Evolutionary conservation across 2,113 vertebrate species (phyloP).

Genomic region (Azemiops feae): DNA sequence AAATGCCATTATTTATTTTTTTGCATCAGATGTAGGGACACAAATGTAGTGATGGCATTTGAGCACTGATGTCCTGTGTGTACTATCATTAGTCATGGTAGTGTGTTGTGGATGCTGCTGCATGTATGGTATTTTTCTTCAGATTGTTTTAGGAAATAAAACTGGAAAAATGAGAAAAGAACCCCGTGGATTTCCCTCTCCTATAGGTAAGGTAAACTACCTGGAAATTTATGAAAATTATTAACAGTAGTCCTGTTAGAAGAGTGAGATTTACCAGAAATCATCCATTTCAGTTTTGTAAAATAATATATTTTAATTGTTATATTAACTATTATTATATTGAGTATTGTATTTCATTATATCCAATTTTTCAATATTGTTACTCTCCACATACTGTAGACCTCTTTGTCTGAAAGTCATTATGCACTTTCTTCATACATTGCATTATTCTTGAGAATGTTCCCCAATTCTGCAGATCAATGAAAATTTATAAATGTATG

Average conservation of each 20-base stretch:
- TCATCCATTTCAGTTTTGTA: background rate
- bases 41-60: background rate
- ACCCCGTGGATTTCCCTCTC: background rate
- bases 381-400: background rate
- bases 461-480: background rate
- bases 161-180: background rate
- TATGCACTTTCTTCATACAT: background rate
- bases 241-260: background rate
- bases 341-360: background rate
- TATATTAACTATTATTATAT: background rate
- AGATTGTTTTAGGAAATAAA: background rate
- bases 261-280: background rate
- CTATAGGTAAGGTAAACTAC: background rate
- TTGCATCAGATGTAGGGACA: background rate
- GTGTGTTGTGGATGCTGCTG: background rate
- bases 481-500: background rate
- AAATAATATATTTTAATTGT: background rate
- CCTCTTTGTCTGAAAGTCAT: background rate
- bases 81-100: background rate
- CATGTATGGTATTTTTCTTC: background rate
- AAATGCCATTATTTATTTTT: too few relatives aligned
- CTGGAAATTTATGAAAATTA: background rate
- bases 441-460: background rate
- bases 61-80: background rate
- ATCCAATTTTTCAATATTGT: background rate